Conservation (phyloP, 1,140 invertebrate genomes). For the Tenebrio molitor region DNA sequence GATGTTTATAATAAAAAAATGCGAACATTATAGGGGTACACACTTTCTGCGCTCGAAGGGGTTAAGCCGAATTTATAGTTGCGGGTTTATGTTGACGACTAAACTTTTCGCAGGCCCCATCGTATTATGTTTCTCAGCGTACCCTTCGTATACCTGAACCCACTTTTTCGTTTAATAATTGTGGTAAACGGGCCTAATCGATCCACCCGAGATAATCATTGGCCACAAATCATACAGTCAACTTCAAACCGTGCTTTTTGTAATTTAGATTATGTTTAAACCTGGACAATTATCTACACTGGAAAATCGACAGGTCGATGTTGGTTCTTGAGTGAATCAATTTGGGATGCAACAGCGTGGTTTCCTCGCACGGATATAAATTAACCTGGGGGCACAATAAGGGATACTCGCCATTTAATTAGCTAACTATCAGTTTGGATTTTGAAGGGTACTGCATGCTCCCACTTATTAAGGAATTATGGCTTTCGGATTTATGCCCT, state of each 20-base stretch:
- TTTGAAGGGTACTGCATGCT: constrained; percentile 25
- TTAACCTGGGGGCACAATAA: constrained; percentile 39
- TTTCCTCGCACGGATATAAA: constrained; percentile 24
- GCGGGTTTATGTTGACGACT: too few species aligned
- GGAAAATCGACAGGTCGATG: background rate
- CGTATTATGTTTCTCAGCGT: too few species aligned
- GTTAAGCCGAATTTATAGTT: too few species aligned
- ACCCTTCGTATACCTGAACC: too few species aligned
- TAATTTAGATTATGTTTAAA: constrained; percentile 25
- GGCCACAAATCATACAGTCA: constrained; percentile 34
- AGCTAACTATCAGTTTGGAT: constrained; percentile 49
- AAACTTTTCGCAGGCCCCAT: too few species aligned
- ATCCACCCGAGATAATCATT: constrained; percentile 20
- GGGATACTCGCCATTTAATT: constrained; percentile 51
- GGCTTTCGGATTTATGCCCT: constrained; percentile 23
- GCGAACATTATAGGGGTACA: too few species aligned
- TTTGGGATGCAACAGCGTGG: constrained; percentile 29
- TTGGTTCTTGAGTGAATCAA: constrained; percentile 14
- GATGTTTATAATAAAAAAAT: too few species aligned
- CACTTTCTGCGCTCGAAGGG: too few species aligned
- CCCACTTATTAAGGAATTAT: constrained; percentile 31
- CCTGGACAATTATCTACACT: constrained; percentile 36
- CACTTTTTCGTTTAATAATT: constrained; percentile 15
- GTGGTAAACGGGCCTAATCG: background rate
- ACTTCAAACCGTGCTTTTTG: background rate